Percentiles rank a stretch among this genome's conserved stretches.
Evolutionary conservation across 2,888 invertebrate genomes (phyloP).

Genomic region (Amaurobius ferox): DNA sequence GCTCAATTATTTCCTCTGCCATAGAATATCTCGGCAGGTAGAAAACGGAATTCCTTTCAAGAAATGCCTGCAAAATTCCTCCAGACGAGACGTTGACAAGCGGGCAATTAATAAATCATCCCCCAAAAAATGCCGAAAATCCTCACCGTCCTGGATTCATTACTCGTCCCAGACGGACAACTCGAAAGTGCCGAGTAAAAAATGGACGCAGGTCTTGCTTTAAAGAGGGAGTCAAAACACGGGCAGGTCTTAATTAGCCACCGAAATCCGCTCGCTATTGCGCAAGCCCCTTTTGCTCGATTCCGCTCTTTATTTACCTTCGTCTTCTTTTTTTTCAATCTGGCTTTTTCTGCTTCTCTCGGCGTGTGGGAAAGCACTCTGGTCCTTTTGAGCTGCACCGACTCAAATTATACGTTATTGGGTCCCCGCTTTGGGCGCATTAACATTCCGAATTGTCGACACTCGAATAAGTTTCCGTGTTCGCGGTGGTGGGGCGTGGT

Average conservation of each 20-base stretch:
- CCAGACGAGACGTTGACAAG: background rate
- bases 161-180: background rate
- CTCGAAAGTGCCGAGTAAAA: background rate
- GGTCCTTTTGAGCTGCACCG: conserved; percentile 59
- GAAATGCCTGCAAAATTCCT: background rate
- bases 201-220: background rate
- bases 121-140: conserved; percentile 52
- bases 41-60: background rate
- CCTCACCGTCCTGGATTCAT: conserved; percentile 19
- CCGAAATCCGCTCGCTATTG: conserved; percentile 34
- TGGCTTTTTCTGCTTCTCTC: conserved; percentile 23
- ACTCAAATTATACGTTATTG: conserved; percentile 69
- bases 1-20: background rate
- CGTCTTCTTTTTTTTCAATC: background rate
- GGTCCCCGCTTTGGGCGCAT: conserved; percentile 63
- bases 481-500: conserved; percentile 27
- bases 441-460: conserved; percentile 72
- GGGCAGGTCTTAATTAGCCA: conserved; percentile 42
- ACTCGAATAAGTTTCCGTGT: conserved; percentile 70
- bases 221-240: conserved; percentile 16
- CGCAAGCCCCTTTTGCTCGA: conserved; percentile 11
- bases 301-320: conserved; percentile 1
- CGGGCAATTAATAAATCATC: conserved; percentile 39
- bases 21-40: background rate
- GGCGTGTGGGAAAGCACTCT: conserved; percentile 35